A percentile compares a stretch with the other conserved stretches of the same genome.
phyloP scores from a whole-genome alignment of 1,140 invertebrate genomes.

The Drosophila kikkawai region DNA sequence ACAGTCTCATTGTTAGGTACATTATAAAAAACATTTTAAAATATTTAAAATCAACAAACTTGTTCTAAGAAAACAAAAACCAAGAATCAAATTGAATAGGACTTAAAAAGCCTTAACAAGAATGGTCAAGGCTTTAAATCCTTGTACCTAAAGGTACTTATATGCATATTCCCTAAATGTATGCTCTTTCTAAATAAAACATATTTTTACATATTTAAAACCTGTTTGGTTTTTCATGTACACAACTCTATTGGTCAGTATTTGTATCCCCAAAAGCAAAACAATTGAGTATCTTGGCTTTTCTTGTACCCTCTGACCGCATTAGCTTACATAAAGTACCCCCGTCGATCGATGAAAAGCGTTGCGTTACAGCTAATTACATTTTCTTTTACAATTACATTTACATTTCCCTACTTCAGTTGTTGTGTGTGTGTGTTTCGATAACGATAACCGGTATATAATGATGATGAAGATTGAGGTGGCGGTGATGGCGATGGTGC shows the following conservation, averaged over 20 bases:
- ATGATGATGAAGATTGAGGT: neutral
- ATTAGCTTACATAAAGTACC: slow-evolving; percentile 36
- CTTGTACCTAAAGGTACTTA: neutral
- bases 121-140: too few relatives aligned
- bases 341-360: slow-evolving; percentile 31
- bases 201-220: neutral
- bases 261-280: neutral
- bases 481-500: slow-evolving; percentile 8
- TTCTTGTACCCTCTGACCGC: neutral
- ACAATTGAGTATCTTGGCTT: neutral
- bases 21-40: too few relatives aligned
- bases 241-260: neutral
- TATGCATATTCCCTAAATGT: neutral
- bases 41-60: too few relatives aligned
- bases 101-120: too few relatives aligned
- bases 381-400: slow-evolving; percentile 10
- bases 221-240: neutral
- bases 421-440: neutral
- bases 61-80: too few relatives aligned
- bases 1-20: too few relatives aligned
- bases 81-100: too few relatives aligned
- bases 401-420: slow-evolving; percentile 11
- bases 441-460: neutral
- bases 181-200: neutral
- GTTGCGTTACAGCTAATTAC: slow-evolving; percentile 48